Evolutionary conservation across 2,113 vertebrate species (phyloP).

Genomic region (Benitochromis conjunctus): DNA sequence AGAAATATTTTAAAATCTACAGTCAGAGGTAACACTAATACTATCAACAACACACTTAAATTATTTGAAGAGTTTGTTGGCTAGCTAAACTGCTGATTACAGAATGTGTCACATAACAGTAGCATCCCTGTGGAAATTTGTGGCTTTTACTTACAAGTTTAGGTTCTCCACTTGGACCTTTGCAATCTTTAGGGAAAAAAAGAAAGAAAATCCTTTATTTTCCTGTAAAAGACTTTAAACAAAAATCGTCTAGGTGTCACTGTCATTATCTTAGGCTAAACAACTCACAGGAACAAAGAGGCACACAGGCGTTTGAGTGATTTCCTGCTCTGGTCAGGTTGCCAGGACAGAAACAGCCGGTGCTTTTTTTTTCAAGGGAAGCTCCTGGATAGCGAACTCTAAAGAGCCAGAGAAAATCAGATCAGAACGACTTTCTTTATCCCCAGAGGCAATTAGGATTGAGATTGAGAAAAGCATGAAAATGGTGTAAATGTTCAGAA

Average conservation of each 20-base stretch:
- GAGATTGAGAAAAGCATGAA: background rate
- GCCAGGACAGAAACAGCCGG: constrained; percentile 68
- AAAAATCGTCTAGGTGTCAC: background rate
- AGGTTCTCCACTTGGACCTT: constrained; percentile 61
- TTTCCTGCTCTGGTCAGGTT: constrained; percentile 24
- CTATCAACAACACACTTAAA: background rate
- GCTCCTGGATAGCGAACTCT: background rate
- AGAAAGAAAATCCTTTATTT: background rate
- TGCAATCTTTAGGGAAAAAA: constrained; percentile 55
- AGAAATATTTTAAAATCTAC: background rate
- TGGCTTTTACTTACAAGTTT: constrained; percentile 35
- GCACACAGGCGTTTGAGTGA: constrained; percentile 54
- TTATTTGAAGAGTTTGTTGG: fast-evolving
- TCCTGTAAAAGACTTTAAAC: background rate
- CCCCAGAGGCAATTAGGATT: too few species aligned
- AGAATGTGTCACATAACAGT: background rate
- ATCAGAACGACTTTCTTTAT: too few species aligned
- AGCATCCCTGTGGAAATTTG: background rate
- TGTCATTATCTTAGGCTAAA: background rate
- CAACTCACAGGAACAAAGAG: constrained; percentile 61
- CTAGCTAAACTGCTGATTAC: background rate
- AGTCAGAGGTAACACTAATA: background rate
- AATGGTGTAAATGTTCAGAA: background rate
- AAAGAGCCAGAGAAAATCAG: background rate
- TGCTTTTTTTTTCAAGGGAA: background rate